A percentile compares a stretch with the other conserved stretches of the same genome.
Evolutionary conservation across 2,888 invertebrate genomes (phyloP).

Genomic region (Tetropium fuscum): DNA sequence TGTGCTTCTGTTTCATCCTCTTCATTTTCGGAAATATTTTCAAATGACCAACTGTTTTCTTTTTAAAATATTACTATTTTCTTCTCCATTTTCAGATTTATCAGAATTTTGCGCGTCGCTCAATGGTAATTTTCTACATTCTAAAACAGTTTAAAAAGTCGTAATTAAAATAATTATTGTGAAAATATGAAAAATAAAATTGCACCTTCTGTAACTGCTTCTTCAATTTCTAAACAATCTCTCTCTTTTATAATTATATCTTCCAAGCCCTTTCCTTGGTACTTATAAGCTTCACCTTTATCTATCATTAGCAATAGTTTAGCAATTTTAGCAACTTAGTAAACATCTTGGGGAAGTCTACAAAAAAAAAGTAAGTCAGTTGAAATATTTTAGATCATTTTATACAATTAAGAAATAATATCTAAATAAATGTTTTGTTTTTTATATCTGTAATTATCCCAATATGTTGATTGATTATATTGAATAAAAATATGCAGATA

Average conservation of each 20-base stretch:
- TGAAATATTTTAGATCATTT: neutral
- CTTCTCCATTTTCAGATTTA: conserved; percentile 1
- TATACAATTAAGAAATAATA: too few relatives aligned
- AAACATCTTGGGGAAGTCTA: conserved; percentile 11
- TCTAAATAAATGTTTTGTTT: too few relatives aligned
- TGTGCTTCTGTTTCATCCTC: neutral
- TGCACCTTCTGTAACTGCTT: neutral
- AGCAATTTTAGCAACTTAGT: conserved; percentile 1
- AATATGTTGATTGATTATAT: too few relatives aligned
- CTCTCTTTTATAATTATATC: conserved; percentile 2
- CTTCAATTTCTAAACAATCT: conserved; percentile 12
- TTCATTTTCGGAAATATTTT: neutral
- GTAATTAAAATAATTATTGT: neutral
- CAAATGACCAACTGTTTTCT: neutral
- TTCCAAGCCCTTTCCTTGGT: conserved; percentile 3
- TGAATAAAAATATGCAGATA: too few relatives aligned
- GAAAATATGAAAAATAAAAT: neutral
- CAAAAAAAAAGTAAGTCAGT: neutral
- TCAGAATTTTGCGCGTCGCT: neutral
- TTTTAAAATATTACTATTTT: neutral
- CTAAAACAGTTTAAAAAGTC: neutral
- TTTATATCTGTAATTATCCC: too few relatives aligned
- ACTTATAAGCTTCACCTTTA: neutral
- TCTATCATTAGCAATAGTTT: conserved; percentile 3
- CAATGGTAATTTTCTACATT: neutral